Evolutionary conservation across 2,888 invertebrate genomes (phyloP).

Genomic region (Tenthredo amoena): DNA sequence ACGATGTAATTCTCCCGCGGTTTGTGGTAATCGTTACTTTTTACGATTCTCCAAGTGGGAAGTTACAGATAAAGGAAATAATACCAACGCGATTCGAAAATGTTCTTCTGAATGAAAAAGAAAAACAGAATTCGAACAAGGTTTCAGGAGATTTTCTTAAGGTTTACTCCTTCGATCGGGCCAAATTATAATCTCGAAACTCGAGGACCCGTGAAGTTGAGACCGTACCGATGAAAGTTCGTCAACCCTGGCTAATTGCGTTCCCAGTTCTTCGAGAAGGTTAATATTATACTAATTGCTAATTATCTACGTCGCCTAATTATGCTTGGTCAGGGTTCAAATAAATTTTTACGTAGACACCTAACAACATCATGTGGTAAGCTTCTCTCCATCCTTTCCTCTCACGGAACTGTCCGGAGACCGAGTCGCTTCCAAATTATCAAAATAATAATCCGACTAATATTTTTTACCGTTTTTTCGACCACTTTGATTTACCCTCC

Average conservation of each 20-base stretch:
- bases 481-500: too few relatives aligned
- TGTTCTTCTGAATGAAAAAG: background rate
- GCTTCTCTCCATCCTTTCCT: background rate
- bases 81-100: background rate
- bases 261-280: background rate
- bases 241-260: conserved; percentile 35
- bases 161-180: background rate
- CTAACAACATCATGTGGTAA: background rate
- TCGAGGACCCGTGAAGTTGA: background rate
- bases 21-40: background rate
- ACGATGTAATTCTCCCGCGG: background rate
- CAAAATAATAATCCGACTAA: background rate
- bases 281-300: conserved; percentile 45
- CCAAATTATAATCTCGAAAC: background rate
- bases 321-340: background rate
- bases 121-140: too few relatives aligned
- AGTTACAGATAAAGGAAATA: background rate
- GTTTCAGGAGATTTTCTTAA: too few relatives aligned
- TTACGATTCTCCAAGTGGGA: background rate
- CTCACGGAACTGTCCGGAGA: background rate
- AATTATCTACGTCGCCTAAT: conserved; percentile 33
- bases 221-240: background rate
- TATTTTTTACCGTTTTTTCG: background rate
- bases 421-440: background rate
- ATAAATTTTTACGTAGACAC: background rate